Evolutionary conservation across 2,113 vertebrate species (phyloP).

Genomic region (Xenopus borealis): DNA sequence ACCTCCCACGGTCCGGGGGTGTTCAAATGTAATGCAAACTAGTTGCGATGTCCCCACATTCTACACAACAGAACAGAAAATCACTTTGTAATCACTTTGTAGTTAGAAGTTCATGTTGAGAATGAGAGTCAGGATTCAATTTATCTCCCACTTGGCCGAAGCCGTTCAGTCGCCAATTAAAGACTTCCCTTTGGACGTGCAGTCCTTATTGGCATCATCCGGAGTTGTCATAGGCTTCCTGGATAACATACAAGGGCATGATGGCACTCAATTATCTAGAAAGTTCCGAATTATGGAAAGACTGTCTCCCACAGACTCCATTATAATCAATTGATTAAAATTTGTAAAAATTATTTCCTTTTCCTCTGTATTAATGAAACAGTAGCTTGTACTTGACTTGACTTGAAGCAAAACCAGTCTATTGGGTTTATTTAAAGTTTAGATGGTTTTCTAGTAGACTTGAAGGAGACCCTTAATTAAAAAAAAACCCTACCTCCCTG

Average conservation of each 20-base stretch:
- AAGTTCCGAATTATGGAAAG: too few species aligned
- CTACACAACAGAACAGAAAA: slow-evolving; percentile 24
- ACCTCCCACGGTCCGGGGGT: slow-evolving; percentile 44
- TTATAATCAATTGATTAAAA: too few species aligned
- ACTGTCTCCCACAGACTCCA: too few species aligned
- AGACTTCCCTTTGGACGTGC: slow-evolving; percentile 14
- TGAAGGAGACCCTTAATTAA: too few species aligned
- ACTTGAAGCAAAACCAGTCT: too few species aligned
- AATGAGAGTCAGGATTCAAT: slow-evolving; percentile 32
- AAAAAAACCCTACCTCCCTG: too few species aligned
- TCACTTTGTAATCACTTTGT: slow-evolving; percentile 39
- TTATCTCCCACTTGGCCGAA: slow-evolving; percentile 14
- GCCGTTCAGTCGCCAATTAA: slow-evolving; percentile 28
- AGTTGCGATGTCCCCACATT: slow-evolving; percentile 6
- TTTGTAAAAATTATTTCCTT: too few species aligned
- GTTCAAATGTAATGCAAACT: slow-evolving; percentile 44
- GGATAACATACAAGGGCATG: not conserved
- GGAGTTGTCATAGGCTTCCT: not conserved
- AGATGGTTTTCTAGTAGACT: too few species aligned
- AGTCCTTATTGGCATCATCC: not conserved
- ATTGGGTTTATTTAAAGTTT: too few species aligned
- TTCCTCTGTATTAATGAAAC: too few species aligned
- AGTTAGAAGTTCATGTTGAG: slow-evolving; percentile 33
- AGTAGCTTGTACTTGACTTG: too few species aligned
- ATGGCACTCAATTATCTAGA: too few species aligned